Percentiles rank a stretch among this genome's conserved stretches.
These are phyloP conservation scores for Ophiodon elongatus DNA, from an alignment of 2,113 vertebrate genomes.

Conservation along the genomic window DNA sequence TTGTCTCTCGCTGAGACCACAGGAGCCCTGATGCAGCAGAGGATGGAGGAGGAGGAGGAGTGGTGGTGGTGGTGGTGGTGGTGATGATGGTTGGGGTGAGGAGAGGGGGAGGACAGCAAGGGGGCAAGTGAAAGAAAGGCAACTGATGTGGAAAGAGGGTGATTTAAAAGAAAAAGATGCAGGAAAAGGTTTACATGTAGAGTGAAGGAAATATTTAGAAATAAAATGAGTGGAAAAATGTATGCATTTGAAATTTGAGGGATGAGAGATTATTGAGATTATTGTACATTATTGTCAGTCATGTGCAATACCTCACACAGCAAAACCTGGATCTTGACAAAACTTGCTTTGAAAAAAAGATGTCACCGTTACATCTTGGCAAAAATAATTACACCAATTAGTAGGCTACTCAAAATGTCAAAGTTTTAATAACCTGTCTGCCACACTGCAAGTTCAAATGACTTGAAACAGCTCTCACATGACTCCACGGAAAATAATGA, in stretches of 20 bases:
- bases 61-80: neutral
- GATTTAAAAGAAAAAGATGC: conserved; percentile 46
- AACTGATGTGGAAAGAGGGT: conserved; percentile 67
- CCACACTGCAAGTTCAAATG: conserved; percentile 56
- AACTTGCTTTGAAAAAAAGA: conserved; percentile 27
- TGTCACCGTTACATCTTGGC: conserved; percentile 52
- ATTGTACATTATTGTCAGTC: conserved; percentile 54
- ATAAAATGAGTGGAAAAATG: conserved; percentile 23
- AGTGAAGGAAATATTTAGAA: conserved; percentile 39
- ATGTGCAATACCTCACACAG: conserved; percentile 24
- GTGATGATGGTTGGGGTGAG: conserved; percentile 1
- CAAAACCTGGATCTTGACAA: conserved; percentile 49
- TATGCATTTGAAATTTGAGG: conserved; percentile 21
- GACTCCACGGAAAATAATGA: conserved; percentile 38
- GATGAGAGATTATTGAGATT: conserved; percentile 38
- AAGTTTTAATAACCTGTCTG: conserved; percentile 71
- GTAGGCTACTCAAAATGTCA: conserved; percentile 58
- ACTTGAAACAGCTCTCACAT: conserved; percentile 46
- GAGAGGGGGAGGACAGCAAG: conserved; percentile 16
- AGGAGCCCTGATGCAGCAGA: conserved; percentile 76
- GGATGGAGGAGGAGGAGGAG: conserved; percentile 41
- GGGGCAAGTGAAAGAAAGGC: conserved; percentile 58
- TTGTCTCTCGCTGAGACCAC: conserved; percentile 80
- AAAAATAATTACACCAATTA: conserved; percentile 77
- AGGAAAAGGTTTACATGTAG: conserved; percentile 28